phyloP scores from a whole-genome alignment of 1,140 invertebrate species.

The Phymastichus coffea region DNA sequence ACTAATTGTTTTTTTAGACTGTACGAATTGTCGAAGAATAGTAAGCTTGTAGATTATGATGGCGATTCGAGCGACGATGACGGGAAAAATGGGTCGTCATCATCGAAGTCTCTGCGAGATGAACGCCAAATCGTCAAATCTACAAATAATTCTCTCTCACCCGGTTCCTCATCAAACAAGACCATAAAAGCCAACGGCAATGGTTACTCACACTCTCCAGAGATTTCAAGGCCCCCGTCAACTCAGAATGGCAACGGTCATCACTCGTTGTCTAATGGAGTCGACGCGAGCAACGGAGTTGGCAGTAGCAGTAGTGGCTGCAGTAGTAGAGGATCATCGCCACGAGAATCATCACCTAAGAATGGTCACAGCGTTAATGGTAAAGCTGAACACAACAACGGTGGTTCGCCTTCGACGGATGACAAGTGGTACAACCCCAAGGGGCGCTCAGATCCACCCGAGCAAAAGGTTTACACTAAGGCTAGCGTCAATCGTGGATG shows the following conservation, averaged over 20 bases:
- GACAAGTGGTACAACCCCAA: conserved; percentile 11
- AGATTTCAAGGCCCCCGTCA: background rate
- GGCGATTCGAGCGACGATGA: conserved; percentile 52
- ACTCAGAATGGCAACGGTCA: conserved; percentile 6
- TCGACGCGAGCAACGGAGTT: background rate
- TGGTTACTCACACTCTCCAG: background rate
- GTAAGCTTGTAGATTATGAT: conserved; percentile 51
- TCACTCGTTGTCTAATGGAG: conserved; percentile 1
- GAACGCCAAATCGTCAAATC: conserved; percentile 7
- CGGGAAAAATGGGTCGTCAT: conserved; percentile 31
- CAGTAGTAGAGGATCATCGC: conserved; percentile 2
- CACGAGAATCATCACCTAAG: conserved; percentile 10
- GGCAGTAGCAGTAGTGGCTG: background rate
- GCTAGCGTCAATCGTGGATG: conserved; percentile 45
- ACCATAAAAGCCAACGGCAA: conserved; percentile 9
- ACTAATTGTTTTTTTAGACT: too few relatives aligned
- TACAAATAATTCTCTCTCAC: background rate
- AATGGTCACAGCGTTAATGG: conserved; percentile 1
- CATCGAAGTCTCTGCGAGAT: background rate
- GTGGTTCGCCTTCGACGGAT: background rate
- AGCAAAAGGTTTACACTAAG: conserved; percentile 45
- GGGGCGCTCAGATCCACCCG: conserved; percentile 1
- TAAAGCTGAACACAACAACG: conserved; percentile 13
- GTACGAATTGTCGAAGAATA: conserved; percentile 28
- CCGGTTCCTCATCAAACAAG: too few relatives aligned